phyloP scores from a whole-genome alignment of 2,113 vertebrate species.

The Falco punctatus region DNA sequence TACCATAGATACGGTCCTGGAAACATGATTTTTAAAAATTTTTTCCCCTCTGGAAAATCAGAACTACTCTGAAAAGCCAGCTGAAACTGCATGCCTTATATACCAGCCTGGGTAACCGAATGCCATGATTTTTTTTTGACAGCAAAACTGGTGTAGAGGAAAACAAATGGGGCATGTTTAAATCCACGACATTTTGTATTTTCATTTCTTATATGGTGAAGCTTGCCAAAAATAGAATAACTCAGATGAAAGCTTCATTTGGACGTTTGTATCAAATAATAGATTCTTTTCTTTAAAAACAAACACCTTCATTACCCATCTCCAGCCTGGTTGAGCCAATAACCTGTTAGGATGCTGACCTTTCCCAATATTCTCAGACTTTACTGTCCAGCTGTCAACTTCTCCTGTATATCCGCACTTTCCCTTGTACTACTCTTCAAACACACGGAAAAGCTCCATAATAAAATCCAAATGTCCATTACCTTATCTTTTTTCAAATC shows the following conservation, averaged over 20 bases:
- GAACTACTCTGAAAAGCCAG: neutral
- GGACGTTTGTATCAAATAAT: neutral
- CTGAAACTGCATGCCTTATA: fast-evolving
- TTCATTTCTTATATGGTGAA: neutral
- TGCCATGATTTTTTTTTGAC: neutral
- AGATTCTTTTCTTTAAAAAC: neutral
- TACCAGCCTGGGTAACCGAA: neutral
- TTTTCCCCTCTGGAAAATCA: neutral
- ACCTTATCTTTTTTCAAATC: neutral
- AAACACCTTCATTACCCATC: neutral
- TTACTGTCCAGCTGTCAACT: neutral
- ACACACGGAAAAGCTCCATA: neutral
- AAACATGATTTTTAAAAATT: neutral
- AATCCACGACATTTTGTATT: neutral
- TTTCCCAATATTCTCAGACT: neutral
- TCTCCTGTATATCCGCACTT: neutral
- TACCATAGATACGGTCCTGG: neutral
- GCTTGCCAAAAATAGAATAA: neutral
- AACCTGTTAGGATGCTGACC: fast-evolving
- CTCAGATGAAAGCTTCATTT: neutral
- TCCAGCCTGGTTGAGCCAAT: neutral
- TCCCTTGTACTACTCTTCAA: neutral
- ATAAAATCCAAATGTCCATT: neutral
- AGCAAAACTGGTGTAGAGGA: neutral
- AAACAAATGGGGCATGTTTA: fast-evolving